Conservation (phyloP, 2,113 vertebrate species). For the Haemorhous mexicanus region DNA sequence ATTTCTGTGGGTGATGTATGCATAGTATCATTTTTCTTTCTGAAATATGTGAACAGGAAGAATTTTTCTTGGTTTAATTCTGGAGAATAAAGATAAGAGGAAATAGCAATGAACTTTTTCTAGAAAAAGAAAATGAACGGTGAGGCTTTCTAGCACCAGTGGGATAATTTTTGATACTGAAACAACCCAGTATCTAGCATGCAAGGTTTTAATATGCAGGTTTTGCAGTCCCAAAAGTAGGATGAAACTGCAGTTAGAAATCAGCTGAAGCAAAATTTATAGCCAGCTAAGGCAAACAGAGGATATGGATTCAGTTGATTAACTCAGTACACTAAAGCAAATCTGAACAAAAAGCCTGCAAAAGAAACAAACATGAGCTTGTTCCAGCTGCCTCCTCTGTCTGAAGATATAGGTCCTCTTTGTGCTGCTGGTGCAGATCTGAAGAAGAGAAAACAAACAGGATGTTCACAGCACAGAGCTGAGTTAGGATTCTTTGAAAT, state of each 20-base stretch:
- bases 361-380: constrained; percentile 35
- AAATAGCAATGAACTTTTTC: background rate
- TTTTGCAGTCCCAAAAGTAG: background rate
- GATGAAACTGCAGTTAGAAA: background rate
- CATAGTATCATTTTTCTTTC: background rate
- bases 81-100: background rate
- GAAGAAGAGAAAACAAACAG: constrained; percentile 59
- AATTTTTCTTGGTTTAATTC: background rate
- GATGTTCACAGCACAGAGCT: constrained; percentile 52
- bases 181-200: background rate
- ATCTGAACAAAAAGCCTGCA: constrained; percentile 42
- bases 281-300: background rate
- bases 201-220: background rate
- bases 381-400: constrained; percentile 46
- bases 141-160: background rate
- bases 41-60: background rate
- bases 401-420: constrained; percentile 51
- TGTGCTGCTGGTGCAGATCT: constrained; percentile 58
- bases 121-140: background rate
- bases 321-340: background rate
- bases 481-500: constrained; percentile 39
- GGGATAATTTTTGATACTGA: background rate
- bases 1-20: background rate
- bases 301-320: background rate
- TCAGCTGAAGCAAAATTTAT: background rate